Percentiles rank a stretch among this genome's conserved stretches.
phyloP scores from a whole-genome alignment of 2,888 invertebrate genomes.

The Epirrhoe alternata region DNA sequence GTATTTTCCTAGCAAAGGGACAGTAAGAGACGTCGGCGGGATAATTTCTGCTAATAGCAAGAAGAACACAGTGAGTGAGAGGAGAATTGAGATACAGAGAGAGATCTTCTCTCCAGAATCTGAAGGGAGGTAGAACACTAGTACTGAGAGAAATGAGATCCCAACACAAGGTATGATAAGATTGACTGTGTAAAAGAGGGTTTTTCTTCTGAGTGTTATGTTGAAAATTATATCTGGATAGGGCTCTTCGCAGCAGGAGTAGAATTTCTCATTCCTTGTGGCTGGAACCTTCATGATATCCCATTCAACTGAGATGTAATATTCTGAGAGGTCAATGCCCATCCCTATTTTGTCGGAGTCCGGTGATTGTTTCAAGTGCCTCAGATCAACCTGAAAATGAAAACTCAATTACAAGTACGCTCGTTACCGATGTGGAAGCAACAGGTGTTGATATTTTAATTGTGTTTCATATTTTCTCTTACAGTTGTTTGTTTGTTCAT shows the following conservation, averaged over 20 bases:
- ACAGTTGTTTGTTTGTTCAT: too few relatives aligned
- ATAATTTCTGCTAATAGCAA: conserved; percentile 96
- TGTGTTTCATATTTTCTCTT: not conserved
- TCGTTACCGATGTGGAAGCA: conserved; percentile 19
- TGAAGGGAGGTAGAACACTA: conserved; percentile 98
- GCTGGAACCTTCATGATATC: conserved; percentile 98
- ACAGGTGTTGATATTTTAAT: conserved; percentile 31
- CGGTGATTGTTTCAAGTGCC: conserved; percentile 94
- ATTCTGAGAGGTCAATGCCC: conserved; percentile 96
- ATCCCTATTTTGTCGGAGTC: conserved; percentile 95
- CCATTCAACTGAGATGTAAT: conserved; percentile 99
- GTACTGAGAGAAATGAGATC: conserved; percentile 97
- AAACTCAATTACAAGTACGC: conserved; percentile 31
- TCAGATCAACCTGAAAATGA: conserved; percentile 91
- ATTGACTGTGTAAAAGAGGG: conserved; percentile 98
- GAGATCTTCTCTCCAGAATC: conserved; percentile 99
- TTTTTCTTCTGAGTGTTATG: conserved; percentile 96
- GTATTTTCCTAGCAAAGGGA: conserved; percentile 96
- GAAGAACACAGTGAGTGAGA: conserved; percentile 97
- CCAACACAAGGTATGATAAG: conserved; percentile 98
- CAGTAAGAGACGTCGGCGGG: conserved; percentile 96
- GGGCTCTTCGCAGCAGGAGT: conserved; percentile 98
- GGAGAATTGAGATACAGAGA: conserved; percentile 96
- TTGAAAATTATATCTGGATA: conserved; percentile 99
- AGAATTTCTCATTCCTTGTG: conserved; percentile 95